Percentiles rank a stretch among this genome's conserved stretches.
Evolutionary conservation across 1,140 invertebrate genomes (phyloP).

Genomic region (Drosophila asahinai): DNA sequence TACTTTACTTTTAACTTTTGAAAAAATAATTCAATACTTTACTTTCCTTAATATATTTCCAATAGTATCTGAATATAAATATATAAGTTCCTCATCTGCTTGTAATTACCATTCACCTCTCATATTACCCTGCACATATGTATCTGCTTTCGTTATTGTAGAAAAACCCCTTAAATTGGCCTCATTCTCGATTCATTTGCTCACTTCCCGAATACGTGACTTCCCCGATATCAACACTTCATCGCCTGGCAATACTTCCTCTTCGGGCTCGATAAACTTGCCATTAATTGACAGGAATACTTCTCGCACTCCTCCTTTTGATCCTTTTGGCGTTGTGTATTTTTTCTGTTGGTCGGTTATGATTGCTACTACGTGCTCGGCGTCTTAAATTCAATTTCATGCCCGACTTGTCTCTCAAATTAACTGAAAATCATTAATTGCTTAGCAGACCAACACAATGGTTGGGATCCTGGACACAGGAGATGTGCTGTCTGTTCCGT

Average conservation of each 20-base stretch:
- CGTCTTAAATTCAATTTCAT: slow-evolving; percentile 52
- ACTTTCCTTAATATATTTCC: too few relatives aligned
- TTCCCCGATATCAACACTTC: slow-evolving; percentile 26
- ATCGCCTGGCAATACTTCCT: slow-evolving; percentile 13
- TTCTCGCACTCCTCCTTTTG: not conserved
- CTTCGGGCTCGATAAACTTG: slow-evolving; percentile 19
- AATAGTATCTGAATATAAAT: not conserved
- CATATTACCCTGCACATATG: not conserved
- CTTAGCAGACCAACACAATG: slow-evolving; percentile 34
- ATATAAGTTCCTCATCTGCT: not conserved
- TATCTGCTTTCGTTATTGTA: not conserved
- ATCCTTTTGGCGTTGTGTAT: not conserved
- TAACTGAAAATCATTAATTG: slow-evolving; percentile 61
- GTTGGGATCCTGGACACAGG: slow-evolving; percentile 3
- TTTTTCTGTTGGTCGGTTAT: slow-evolving; percentile 39
- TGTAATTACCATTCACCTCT: not conserved
- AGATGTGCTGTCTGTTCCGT: slow-evolving; percentile 4
- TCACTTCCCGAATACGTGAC: slow-evolving; percentile 48
- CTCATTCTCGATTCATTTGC: slow-evolving; percentile 30
- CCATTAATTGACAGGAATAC: slow-evolving; percentile 43
- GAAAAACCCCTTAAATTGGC: slow-evolving; percentile 3
- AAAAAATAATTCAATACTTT: too few relatives aligned
- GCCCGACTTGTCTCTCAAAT: slow-evolving; percentile 50
- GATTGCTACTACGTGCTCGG: slow-evolving; percentile 45
- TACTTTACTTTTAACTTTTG: not conserved